Evolutionary conservation across 2,113 vertebrate species (phyloP), one percentile per base, ranked within the genome.

Genomic region (Romanogobio albipinnatus): DNA sequence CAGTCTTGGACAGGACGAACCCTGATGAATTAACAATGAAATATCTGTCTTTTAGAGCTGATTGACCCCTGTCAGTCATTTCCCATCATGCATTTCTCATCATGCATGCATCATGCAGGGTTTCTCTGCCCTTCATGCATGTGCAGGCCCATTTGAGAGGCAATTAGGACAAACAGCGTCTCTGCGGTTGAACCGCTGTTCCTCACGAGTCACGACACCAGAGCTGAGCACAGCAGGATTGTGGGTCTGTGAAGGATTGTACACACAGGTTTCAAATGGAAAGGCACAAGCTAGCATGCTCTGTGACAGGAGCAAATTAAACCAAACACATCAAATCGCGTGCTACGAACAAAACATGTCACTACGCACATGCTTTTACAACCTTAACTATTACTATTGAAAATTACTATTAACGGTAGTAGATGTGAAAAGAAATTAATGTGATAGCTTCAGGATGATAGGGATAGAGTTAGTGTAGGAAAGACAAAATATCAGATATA

Each of bases 171-270:
- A 70, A 70, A 19, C 51, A 17, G 29, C 33, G 3, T 39, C 33
- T 70, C 29, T 19, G 29, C 64, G 9, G 64, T 1, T 66, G 29
- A 33, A 33, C 47, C 47, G 47, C 47, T 49, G 47, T 13, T 49
- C 49, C 49, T 51, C 53, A 8, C 19, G 36, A 70, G 13, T 51
- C 53, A 8, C 19, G 36, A 70, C 66, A 70, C 33, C 66, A 11
- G 36, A 4, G 66, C 66, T 70, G 66, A 71, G 68, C 68, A 71
- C 66, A 70, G 66, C 33, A 36, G 66, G 66, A 70, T 70, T 39
- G 66, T 70, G 66, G 66, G 33, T 39, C 5, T 39, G 66, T 22
- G 36, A 70, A 70, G 19, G 36, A 70, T 7, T 70, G 17, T 5
- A 22, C 19, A 43, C 68, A 43, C 1, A 0, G 1, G 19, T 71